Base-by-base conservation (phyloP, 2,888 invertebrate species). In the Thecocarcelia acutangulata region DNA sequence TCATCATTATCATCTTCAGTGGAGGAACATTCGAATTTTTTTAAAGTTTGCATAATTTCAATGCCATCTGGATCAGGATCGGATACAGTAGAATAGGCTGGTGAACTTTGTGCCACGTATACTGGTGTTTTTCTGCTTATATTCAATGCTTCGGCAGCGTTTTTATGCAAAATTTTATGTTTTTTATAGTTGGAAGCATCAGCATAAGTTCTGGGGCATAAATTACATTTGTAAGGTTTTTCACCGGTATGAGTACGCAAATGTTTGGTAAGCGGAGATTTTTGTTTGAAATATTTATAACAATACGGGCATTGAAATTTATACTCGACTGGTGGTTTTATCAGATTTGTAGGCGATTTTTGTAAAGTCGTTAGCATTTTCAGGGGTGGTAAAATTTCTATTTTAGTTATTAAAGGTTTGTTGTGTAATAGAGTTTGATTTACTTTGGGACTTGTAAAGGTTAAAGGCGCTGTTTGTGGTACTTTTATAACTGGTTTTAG, bases 201-300 rank as follows among this genome's bases (percentile, higher is more conserved):
- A 44, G 95, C 94, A 90, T 96, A 96, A 78, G 92, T 92, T 19
- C 94, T 92, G 21, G 93, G 93, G 85, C 95, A 95, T 56, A 92
- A 90, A 48, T 92, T 90, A 88, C 96, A 96, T 83, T 91, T 91
- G 90, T 93, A 96, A 0, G 96, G 96, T 86, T 95, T 95, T 88
- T 86, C 86, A 5, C 85, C 86, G 4, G 86, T 85, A 48, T 87
- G 87, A 3, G 84, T 85, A 1, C 87, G 83, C 13, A 81, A 13
- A 58, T 87, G 87, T 52, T 85, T 86, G 0, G 52, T 78, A 42
- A 87, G 61, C 0, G 84, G 68, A 0, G 84, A 84, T 21, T 80
- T 81, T 17, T 84, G 76, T 54, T 85, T 86, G 11, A 84, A 85
- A 54, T 84, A 83, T 52, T 83, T 78, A 5, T 58, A 80, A 40